Base-by-base conservation (phyloP, 1,140 invertebrate species). In the Plectus sambesii region DNA sequence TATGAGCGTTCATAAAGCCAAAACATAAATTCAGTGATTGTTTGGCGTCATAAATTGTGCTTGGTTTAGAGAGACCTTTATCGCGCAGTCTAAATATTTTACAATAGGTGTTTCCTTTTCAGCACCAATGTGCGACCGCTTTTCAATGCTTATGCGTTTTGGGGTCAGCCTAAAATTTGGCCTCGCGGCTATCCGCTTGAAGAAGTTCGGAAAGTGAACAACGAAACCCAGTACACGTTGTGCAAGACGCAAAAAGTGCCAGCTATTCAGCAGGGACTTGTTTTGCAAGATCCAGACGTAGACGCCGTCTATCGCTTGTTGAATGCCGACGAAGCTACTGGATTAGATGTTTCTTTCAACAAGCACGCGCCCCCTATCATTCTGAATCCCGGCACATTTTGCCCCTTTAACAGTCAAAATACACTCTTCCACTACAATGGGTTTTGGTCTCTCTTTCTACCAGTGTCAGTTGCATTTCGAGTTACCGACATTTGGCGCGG, bases 351-450 rank as follows among this genome's bases (percentile, higher is more conserved):
- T 12, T 19, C 3, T 15, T 53, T 53, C 51, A 44, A 55, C n/a
- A n/a, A n/a, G n/a, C n/a, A n/a, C n/a, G n/a, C n/a, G n/a, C n/a
- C n/a, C n/a, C n/a, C n/a, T n/a, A n/a, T n/a, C n/a, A n/a, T n/a
- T n/a, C n/a, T n/a, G n/a, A n/a, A n/a, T n/a, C n/a, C n/a, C n/a
- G n/a, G n/a, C n/a, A n/a, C n/a, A n/a, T n/a, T n/a, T n/a, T n/a
- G n/a, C n/a, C n/a, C n/a, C n/a, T n/a, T n/a, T n/a, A n/a, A 70
- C 41, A 69, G 63, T n/a, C 68, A 70, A 49, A 70, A 70, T 47
- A 70, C 68, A 5, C 41, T 70, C 22, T 70, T 63, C 50, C 53
- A 51, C 26, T 49, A 57, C 22, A 42, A 56, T 6, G 68, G 63
- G 24, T 68, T 70, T 19, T 70, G 66, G 60, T 51, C 53, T 12